Evolutionary conservation across 2,888 invertebrate genomes (phyloP).

Genomic region (Cryptocephalus primarius): DNA sequence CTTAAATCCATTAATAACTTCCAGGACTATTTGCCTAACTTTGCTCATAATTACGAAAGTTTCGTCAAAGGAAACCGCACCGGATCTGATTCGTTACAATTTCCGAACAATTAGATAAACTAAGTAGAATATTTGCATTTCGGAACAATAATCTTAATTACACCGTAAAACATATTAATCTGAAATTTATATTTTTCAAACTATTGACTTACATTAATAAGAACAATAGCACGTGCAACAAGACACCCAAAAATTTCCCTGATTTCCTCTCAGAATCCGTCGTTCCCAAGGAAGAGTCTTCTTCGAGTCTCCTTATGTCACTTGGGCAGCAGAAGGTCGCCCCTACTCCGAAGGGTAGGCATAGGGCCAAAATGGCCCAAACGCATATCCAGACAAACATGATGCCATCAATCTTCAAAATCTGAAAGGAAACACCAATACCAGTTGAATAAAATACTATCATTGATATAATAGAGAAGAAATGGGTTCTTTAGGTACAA

Average conservation of each 20-base stretch:
- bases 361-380: constrained; percentile 24
- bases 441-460: too few relatives aligned
- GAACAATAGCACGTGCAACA: constrained; percentile 20
- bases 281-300: constrained; percentile 17
- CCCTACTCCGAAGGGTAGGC: constrained; percentile 19
- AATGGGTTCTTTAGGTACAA: too few relatives aligned
- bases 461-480: too few relatives aligned
- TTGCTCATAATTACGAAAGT: too few relatives aligned
- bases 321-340: constrained; percentile 22
- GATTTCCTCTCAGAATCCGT: constrained; percentile 6
- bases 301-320: constrained; percentile 20
- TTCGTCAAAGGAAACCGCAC: too few relatives aligned
- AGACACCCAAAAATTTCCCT: constrained; percentile 11
- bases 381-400: constrained; percentile 25
- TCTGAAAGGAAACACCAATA: constrained; percentile 14
- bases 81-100: too few relatives aligned
- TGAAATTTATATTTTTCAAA: not conserved
- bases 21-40: too few relatives aligned
- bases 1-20: too few relatives aligned
- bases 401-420: constrained; percentile 27
- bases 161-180: too few relatives aligned
- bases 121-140: too few relatives aligned
- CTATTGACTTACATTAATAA: constrained; percentile 22
- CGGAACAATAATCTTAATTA: too few relatives aligned
- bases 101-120: too few relatives aligned